phyloP scores from a whole-genome alignment of 2,888 invertebrate genomes.

The Yponomeuta sedellus region DNA sequence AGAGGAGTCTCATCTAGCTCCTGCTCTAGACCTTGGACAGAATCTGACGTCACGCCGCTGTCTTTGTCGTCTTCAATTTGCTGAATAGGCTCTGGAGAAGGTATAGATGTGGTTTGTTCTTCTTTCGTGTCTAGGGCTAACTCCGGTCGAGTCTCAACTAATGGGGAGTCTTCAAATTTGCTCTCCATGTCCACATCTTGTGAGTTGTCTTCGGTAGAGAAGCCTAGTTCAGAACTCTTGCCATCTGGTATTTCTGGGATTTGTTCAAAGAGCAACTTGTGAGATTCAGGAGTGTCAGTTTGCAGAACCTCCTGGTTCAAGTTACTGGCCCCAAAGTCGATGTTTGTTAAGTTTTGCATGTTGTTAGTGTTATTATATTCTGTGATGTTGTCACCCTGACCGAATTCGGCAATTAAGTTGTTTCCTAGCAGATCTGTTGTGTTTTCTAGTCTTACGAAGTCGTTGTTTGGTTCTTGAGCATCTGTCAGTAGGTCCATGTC shows the following conservation, averaged over 20 bases:
- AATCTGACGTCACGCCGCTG: conserved; percentile 29
- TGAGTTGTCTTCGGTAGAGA: conserved; percentile 54
- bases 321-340: conserved; percentile 51
- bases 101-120: conserved; percentile 18
- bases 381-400: conserved; percentile 43
- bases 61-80: conserved; percentile 24
- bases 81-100: not conserved
- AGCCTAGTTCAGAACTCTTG: conserved; percentile 66
- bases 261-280: conserved; percentile 67
- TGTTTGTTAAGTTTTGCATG: conserved; percentile 45
- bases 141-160: conserved; percentile 31
- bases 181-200: conserved; percentile 57
- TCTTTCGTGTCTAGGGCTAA: conserved; percentile 14
- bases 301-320: conserved; percentile 48
- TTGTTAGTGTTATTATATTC: conserved; percentile 47
- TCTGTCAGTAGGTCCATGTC: conserved; percentile 27
- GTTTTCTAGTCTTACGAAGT: conserved; percentile 54
- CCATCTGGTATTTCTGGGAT: conserved; percentile 72
- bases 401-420: conserved; percentile 39
- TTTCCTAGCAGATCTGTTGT: conserved; percentile 35
- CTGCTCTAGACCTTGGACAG: conserved; percentile 19
- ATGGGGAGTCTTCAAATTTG: conserved; percentile 46
- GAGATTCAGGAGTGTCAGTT: conserved; percentile 71
- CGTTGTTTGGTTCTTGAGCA: conserved; percentile 54
- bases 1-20: not conserved